Percentiles rank a stretch among this genome's conserved stretches.
Conservation (phyloP, 2,888 invertebrate genomes). For the Xanthorhoe spadicearia region DNA sequence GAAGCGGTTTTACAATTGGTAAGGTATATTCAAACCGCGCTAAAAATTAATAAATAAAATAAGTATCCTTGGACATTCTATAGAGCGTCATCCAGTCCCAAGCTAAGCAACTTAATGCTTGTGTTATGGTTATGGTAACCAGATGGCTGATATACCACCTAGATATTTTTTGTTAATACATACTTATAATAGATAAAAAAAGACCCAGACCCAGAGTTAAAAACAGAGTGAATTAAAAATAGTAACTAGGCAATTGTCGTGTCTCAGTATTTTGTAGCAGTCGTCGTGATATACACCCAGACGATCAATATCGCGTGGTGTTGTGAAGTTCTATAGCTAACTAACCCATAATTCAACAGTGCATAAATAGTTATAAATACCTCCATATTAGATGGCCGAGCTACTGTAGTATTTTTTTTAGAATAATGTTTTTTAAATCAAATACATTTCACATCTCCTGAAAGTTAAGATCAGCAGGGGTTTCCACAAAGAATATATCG, state of each 20-base stretch:
- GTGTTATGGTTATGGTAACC: too few species aligned
- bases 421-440: neutral
- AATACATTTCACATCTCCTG: conserved; percentile 1
- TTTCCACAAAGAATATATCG: neutral
- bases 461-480: neutral
- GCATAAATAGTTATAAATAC: conserved; percentile 37
- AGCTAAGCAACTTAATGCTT: too few species aligned
- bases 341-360: conserved; percentile 5
- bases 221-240: too few species aligned
- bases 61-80: too few species aligned
- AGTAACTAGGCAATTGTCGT: neutral
- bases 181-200: too few species aligned
- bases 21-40: too few species aligned
- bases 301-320: conserved; percentile 19
- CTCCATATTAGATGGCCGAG: conserved; percentile 34
- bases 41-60: too few species aligned
- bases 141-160: too few species aligned
- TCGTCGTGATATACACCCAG: neutral
- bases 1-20: too few species aligned
- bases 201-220: too few species aligned
- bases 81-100: too few species aligned
- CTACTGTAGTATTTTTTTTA: conserved; percentile 14
- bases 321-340: conserved; percentile 6
- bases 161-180: too few species aligned
- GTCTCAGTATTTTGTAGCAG: conserved; percentile 6